A percentile compares a stretch with the other conserved stretches of the same genome.
Evolutionary conservation across 2,888 invertebrate genomes (phyloP).

Genomic region (Catonia carolina): DNA sequence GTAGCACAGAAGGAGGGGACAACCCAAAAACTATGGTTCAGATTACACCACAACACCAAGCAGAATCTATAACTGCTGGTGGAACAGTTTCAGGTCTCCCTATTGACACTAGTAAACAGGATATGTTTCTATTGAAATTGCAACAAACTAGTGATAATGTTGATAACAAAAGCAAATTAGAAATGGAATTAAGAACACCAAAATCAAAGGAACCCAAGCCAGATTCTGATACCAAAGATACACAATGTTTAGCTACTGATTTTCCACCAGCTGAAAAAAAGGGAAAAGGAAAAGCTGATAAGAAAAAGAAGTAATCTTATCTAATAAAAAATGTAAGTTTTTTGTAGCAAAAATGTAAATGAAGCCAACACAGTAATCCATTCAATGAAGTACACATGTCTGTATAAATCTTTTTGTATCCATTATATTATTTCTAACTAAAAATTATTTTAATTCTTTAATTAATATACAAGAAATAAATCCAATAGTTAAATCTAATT

Average conservation of each 20-base stretch:
- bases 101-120: constrained; percentile 2
- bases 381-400: too few species aligned
- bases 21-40: constrained; percentile 3
- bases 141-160: constrained; percentile 63
- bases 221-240: constrained; percentile 9
- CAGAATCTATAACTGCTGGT: background rate
- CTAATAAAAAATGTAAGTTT: too few species aligned
- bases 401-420: too few species aligned
- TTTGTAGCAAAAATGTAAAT: too few species aligned
- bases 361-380: too few species aligned
- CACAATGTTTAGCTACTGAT: constrained; percentile 14
- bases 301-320: constrained; percentile 9
- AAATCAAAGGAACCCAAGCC: constrained; percentile 39
- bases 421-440: too few species aligned
- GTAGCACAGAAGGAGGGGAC: constrained; percentile 15
- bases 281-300: background rate
- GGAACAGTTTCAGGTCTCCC: background rate
- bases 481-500: too few species aligned
- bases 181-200: constrained; percentile 68
- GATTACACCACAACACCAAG: constrained; percentile 1
- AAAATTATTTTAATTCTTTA: too few species aligned
- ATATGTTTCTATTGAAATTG: constrained; percentile 51
- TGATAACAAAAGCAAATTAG: constrained; percentile 60
- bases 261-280: background rate
- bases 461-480: too few species aligned